Evolutionary conservation across 2,888 invertebrate genomes (phyloP).

Genomic region (Hoplodrina blanda): DNA sequence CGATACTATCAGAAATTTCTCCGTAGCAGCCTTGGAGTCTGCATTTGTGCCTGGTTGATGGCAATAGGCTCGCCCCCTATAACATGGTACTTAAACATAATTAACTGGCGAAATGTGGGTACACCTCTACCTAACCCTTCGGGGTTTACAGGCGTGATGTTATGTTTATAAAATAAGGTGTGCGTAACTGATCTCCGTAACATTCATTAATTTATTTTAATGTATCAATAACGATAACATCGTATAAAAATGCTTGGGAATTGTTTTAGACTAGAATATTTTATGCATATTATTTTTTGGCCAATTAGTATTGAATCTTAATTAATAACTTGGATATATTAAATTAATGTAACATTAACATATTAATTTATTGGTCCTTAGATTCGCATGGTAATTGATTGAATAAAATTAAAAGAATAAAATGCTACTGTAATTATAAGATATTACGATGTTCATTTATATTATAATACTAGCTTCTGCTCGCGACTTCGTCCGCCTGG

Average conservation of each 20-base stretch:
- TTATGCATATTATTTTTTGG: constrained; percentile 11
- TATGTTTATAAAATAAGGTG: neutral
- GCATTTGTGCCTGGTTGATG: no score
- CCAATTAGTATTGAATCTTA: constrained; percentile 41
- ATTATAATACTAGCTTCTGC: no score
- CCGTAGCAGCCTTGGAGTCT: no score
- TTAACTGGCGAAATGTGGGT: no score
- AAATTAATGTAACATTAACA: constrained; percentile 7
- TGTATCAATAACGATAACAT: constrained; percentile 29
- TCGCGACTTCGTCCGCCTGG: no score
- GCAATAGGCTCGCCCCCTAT: no score
- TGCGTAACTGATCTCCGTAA: constrained; percentile 17
- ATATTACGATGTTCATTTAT: no score
- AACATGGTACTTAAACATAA: no score
- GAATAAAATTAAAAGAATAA: neutral
- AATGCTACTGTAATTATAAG: neutral
- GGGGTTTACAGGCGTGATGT: no score
- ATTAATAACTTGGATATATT: constrained; percentile 14
- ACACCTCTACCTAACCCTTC: no score
- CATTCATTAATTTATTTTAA: constrained; percentile 48
- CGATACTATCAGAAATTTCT: no score
- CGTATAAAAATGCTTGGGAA: constrained; percentile 29
- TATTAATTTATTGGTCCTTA: constrained; percentile 1
- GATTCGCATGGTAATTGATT: neutral
- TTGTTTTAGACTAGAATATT: constrained; percentile 24